Evolutionary conservation across 2,113 vertebrate genomes (phyloP), one percentile per base, ranked within the genome.

Genomic region (Solenodon paradoxus): DNA sequence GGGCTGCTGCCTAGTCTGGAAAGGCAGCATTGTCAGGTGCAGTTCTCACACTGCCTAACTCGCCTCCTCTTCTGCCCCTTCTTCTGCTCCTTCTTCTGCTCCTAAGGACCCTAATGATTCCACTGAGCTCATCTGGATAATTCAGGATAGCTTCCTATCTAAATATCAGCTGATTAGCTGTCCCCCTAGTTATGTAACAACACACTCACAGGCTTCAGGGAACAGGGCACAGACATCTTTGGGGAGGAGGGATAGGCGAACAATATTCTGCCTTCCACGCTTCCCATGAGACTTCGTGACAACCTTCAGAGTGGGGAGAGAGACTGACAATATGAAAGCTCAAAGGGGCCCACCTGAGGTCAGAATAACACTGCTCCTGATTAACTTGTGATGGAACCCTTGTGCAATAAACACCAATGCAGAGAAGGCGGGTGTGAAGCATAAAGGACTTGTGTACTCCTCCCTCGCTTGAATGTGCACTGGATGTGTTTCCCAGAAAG

Each of bases 401-500:
- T 13, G n/a, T 7, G 5, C 68, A 26, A 10, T 35, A 38, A 59
- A 38, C 2, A 1, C n/a, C n/a, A 9, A 30, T 3, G 11, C 53
- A 30, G 26, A 28, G 51, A 84, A 45, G 30, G 59, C 63, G 83
- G 40, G 30, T n/a, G 30, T 3, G 15, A 57, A 38, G n/a, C 30
- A 1, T 0, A 20, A 59, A 30, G 64, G 15, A 15, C 35, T 12
- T 12, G 3, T 28, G 5, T 3, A 6, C 0, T 2, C n/a, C 68
- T 80, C 74, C 51, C 59, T 64, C 61, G 30, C 74, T 38, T 47
- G 8, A 47, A 13, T 66, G 80, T 0, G 0, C 35, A n/a, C 24
- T 16, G 17, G 20, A 24, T 22, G 8, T 61, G 38, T 64, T 93
- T 94, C 68, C 64, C 75, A 87, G 96, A 88, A 90, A 94, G 75